Conservation (phyloP, 2,888 invertebrate species). For the Lymantria dispar region DNA sequence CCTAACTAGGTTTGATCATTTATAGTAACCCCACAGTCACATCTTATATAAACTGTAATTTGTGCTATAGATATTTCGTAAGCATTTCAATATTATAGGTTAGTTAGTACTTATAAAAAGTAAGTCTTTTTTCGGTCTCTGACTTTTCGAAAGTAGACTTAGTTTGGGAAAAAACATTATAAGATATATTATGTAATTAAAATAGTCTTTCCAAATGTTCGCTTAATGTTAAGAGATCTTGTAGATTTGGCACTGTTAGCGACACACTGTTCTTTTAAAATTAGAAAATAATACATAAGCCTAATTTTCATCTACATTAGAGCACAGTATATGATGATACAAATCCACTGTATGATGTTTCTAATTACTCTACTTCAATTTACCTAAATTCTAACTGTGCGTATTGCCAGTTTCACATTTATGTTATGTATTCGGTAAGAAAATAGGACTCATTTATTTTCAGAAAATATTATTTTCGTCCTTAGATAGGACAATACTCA, state of each 20-base stretch:
- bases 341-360: conserved; percentile 31
- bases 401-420: conserved; percentile 70
- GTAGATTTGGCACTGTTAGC: conserved; percentile 71
- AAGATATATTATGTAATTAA: conserved; percentile 27
- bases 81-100: too few relatives aligned
- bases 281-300: conserved; percentile 16
- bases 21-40: conserved; percentile 47
- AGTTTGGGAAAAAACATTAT: too few relatives aligned
- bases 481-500: conserved; percentile 62
- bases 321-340: conserved; percentile 31
- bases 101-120: too few relatives aligned
- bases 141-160: too few relatives aligned
- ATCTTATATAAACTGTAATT: conserved; percentile 9
- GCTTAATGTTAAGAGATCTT: conserved; percentile 35
- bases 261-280: conserved; percentile 36
- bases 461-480: conserved; percentile 70
- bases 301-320: conserved; percentile 31
- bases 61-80: not conserved
- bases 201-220: conserved; percentile 33
- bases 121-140: too few relatives aligned
- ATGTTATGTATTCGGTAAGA: conserved; percentile 74
- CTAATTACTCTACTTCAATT: conserved; percentile 40
- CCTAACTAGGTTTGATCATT: conserved; percentile 67
- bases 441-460: conserved; percentile 76
- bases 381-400: conserved; percentile 64